Base-by-base conservation (phyloP, 2,797 vertebrate species). In the Acanthurus leucopareius region DNA sequence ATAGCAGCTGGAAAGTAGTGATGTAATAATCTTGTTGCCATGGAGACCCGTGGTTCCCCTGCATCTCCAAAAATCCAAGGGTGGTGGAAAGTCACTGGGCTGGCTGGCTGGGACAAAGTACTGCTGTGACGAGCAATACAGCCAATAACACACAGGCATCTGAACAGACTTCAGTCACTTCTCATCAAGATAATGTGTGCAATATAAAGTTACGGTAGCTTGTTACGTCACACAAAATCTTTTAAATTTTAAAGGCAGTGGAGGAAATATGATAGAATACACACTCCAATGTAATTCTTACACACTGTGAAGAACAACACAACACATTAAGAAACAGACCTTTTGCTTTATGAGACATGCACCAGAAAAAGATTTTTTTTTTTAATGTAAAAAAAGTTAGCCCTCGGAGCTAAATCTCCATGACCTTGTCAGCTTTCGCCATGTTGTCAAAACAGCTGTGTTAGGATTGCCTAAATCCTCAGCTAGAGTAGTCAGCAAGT, bases 21-120 rank as follows among this genome's bases (percentile, higher is more conserved):
- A 95, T 93, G 93, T 91, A 94, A 94, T 94, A 94, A 91, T 93
- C 90, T 88, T 93, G 94, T 96, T 95, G 92, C 94, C 89, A 95
- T 95, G 92, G 94, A 92, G 93, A 95, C 91, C 84, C 45, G 76
- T 87, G 74, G 82, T 88, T 91, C 87, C 92, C 82, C 80, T 84
- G 86, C 90, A 90, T 94, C 88, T 89, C 92, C 83, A 87, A 91
- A 94, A 94, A 92, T 86, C 89, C 93, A 95, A 96, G 95, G 94
- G 91, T 91, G 63, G 78, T 57, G 85, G 90, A 95, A 95, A 94
- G 95, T 94, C 94, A 93, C 71, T 44, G 67, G 70, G 76, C 77
- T 60, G 79, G 32, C 69, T 73, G 86, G 66, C 83, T 89, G 90
- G 75, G 86, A 86, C 79, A 35, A 38, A 66, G 65, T 32, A 59